phyloP scores from a whole-genome alignment of 1,140 invertebrate species.

The Lutraria rhynchaena region DNA sequence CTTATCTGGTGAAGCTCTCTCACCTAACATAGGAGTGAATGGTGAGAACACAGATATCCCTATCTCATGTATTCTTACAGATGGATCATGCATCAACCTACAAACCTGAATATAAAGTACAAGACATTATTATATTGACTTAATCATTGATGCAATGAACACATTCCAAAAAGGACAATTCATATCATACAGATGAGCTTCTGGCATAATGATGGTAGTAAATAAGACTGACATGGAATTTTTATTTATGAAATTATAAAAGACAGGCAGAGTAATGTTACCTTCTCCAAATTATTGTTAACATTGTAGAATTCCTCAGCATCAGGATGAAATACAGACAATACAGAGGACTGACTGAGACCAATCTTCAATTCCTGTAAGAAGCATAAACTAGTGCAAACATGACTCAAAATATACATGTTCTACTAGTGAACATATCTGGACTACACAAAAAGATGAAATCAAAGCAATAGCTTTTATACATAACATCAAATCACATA shows the following conservation, averaged over 20 bases:
- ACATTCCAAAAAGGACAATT: no score
- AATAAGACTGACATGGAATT: no score
- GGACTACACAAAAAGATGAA: no score
- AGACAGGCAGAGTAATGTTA: slow-evolving; percentile 77
- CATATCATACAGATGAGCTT: no score
- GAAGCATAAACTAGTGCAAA: not conserved
- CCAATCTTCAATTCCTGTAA: slow-evolving; percentile 77
- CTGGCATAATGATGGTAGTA: no score
- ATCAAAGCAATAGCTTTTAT: no score
- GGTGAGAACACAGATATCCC: slow-evolving; percentile 90
- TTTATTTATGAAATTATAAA: not conserved
- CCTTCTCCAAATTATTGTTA: slow-evolving; percentile 88
- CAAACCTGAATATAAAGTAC: slow-evolving; percentile 85
- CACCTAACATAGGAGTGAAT: slow-evolving; percentile 94
- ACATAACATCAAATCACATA: no score
- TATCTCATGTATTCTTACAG: slow-evolving; percentile 86
- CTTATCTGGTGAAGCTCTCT: slow-evolving; percentile 88
- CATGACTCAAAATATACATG: no score
- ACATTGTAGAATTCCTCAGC: slow-evolving; percentile 90
- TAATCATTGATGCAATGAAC: no score
- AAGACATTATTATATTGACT: not conserved
- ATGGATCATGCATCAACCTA: slow-evolving; percentile 86
- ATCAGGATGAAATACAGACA: slow-evolving; percentile 90
- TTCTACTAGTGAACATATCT: no score
- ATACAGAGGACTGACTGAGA: slow-evolving; percentile 86